Evolutionary conservation across 2,888 invertebrate genomes (phyloP), one percentile per base, ranked within the genome.

Genomic region (Clunio marinus): DNA sequence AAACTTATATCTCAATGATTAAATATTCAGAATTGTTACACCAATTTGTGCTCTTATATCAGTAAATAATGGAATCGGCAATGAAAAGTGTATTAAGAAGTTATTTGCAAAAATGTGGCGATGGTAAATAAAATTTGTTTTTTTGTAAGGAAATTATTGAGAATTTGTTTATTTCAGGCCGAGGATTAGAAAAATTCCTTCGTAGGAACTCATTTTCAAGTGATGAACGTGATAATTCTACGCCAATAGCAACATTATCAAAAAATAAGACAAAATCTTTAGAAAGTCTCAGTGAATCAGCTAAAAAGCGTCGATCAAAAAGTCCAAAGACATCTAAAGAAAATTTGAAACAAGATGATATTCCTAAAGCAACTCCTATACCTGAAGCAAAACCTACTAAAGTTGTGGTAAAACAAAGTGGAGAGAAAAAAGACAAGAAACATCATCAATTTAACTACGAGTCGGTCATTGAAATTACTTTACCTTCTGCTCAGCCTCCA

Each of bases 181-280:
- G 66, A 7, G 35, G 35, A 32, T 20, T 66, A 1, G 51, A 55
- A 17, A 66, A 66, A 51, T 66, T 66, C 55, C 13, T 66, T 0
- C 20, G 66, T 22, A 17, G 51, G 17, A 66, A 66, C 17, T 46
- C 46, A 1, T 66, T 46, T 27, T 66, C 66, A 2, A 66, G 66
- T 24, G 66, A 66, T 27, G 66, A 66, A 10, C 28, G 66, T 20
- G 55, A 66, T 8, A 46, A 13, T n/a, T 37, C 63, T 17, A n/a
- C 66, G 15, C 27, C 32, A 22, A 66, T 66, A 66, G 55, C 66
- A 51, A 66, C 66, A 45, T 4, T 3, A 7, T n/a, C 41, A 7
- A 63, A 15, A 63, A 63, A 45, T 22, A 63, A 25, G 45, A 63
- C 62, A 63, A 68, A 68, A 41, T 68, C 68, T 2, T 17, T 68